Base-by-base conservation (phyloP, 2,113 vertebrate species). In the Cavia porcellus region DNA sequence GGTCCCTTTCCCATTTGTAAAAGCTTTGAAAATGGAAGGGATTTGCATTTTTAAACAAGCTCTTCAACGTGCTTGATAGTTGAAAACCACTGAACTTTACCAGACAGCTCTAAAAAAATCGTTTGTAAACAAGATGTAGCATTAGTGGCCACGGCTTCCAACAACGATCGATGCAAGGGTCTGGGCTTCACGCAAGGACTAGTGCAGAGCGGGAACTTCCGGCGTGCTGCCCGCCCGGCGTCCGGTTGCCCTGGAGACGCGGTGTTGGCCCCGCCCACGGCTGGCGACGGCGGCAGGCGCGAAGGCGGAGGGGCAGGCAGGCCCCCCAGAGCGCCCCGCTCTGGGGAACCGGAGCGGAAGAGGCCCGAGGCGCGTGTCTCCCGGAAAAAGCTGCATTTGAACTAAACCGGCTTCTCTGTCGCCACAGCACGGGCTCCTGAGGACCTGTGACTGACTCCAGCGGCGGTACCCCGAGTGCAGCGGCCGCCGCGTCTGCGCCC, bases 161-260 rank as follows among this genome's bases (percentile, higher is more conserved):
- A 64, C 17, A 2, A 4, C 20, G 20, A 4, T 15, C 0, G 52
- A 30, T 50, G 4, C 12, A 3, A 15, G 50, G 0, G 15, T 22
- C 57, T 17, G 0, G 5, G 0, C 1, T 57, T 57, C 55, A 5
- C 1, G 0, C 0, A 0, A 8, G 7, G 5, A 25, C 0, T 10
- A 2, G 30, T 19, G 25, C 57, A 0, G 0, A n/a, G 35, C 86
- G 62, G 61, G 90, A 84, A 19, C 62, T 7, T 57, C 32, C 32
- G 32, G 79, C 2, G 13, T 24, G 13, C 13, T 7, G 57, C 38
- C 55, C 6, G 1, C 14, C 83, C 74, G 59, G 80, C 79, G 79
- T 57, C 35, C 25, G 15, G 98, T 97, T 97, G 93, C 97, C 84
- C 64, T 20, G 97, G 97, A 94, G 96, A 96, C 88, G 19, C 0